Percentiles rank a stretch among this genome's conserved stretches.
Evolutionary conservation across 2,113 vertebrate species (phyloP).

Genomic region (Amblyopsis rosae): DNA sequence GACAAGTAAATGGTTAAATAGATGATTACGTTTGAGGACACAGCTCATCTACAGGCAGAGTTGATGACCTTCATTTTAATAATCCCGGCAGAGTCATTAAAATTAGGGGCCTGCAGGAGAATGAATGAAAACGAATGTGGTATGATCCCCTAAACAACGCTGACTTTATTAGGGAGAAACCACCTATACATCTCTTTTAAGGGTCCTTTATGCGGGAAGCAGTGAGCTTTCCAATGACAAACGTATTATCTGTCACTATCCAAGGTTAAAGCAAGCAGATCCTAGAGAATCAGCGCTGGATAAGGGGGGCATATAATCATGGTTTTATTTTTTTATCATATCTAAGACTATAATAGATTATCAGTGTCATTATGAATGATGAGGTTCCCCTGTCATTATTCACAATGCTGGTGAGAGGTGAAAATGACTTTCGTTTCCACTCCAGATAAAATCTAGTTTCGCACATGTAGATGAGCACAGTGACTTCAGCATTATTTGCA

Average conservation of each 20-base stretch:
- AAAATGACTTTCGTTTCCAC: constrained; percentile 71
- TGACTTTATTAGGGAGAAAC: constrained; percentile 65
- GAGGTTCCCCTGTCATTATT: constrained; percentile 67
- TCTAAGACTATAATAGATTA: constrained; percentile 77
- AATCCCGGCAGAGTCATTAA: constrained; percentile 70
- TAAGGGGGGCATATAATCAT: constrained; percentile 64
- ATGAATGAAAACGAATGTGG: constrained; percentile 78
- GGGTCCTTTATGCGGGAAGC: constrained; percentile 68
- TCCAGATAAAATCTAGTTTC: constrained; percentile 61
- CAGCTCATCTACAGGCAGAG: constrained; percentile 46
- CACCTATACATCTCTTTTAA: constrained; percentile 75
- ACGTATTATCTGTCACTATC: constrained; percentile 74
- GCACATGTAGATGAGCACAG: constrained; percentile 64
- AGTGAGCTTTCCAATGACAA: constrained; percentile 73
- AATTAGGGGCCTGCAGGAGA: constrained; percentile 62
- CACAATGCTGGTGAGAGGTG: constrained; percentile 67
- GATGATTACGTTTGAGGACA: constrained; percentile 40
- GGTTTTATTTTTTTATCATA: constrained; percentile 71
- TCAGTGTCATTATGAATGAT: constrained; percentile 81
- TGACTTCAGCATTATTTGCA: constrained; percentile 22
- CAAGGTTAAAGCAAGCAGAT: constrained; percentile 75
- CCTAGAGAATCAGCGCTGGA: constrained; percentile 72
- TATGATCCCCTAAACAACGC: constrained; percentile 68
- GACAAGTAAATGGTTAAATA: constrained; percentile 27
- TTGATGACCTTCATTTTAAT: constrained; percentile 74